Conservation (phyloP, 2,888 invertebrate genomes). For the Sipha maydis region DNA sequence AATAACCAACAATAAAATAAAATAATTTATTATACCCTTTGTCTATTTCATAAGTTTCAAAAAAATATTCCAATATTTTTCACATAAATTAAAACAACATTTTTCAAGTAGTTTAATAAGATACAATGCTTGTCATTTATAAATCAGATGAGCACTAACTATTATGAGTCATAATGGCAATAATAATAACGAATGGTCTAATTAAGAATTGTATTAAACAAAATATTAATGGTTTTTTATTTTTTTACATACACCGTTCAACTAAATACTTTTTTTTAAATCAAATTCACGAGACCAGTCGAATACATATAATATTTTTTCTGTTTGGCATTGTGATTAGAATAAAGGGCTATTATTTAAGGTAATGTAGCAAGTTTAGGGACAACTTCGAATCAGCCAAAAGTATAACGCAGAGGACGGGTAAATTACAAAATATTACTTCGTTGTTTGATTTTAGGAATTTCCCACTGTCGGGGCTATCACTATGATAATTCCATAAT, state of each 20-base stretch:
- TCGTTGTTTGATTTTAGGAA: not conserved
- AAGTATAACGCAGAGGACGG: not conserved
- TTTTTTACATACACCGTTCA: not conserved
- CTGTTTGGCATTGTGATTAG: slow-evolving; percentile 43
- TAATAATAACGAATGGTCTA: slow-evolving; percentile 18
- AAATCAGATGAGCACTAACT: not conserved
- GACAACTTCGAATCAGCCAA: not conserved
- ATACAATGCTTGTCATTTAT: not conserved
- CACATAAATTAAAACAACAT: not conserved
- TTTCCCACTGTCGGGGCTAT: not conserved
- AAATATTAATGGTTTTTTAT: slow-evolving; percentile 30
- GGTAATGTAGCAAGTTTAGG: slow-evolving; percentile 29
- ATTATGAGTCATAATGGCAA: slow-evolving; percentile 21
- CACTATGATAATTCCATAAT: slow-evolving; percentile 24
- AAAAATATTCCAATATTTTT: not conserved
- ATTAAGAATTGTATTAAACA: not conserved
- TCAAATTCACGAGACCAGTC: not conserved
- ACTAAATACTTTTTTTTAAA: slow-evolving; percentile 1
- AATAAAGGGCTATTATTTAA: slow-evolving; percentile 38
- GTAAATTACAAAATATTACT: slow-evolving; percentile 12
- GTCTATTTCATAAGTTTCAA: not conserved
- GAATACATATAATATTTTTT: not conserved
- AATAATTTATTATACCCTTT: too few species aligned
- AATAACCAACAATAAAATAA: too few species aligned
- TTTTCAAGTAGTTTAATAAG: not conserved